Evolutionary conservation across 2,113 vertebrate species (phyloP), one percentile per base, ranked within the genome.

Genomic region (Lasiurus borealis): DNA sequence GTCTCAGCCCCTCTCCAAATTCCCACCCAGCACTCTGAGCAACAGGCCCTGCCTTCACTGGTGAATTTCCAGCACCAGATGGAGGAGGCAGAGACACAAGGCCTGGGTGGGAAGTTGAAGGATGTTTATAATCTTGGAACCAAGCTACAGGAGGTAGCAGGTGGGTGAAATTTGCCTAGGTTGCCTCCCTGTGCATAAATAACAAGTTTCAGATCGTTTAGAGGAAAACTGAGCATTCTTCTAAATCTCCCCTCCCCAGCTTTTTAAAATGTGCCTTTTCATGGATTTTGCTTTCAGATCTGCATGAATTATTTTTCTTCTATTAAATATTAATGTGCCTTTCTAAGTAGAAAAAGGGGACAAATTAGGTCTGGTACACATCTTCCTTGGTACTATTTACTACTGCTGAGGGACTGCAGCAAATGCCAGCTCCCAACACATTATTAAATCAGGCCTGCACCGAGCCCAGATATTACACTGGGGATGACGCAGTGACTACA

Each of bases 281-380:
- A 77, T 85, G n/a, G 66, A 75, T 96, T 97, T 95, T 97, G 89
- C 96, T 96, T 97, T 97, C 91, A 96, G 97, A 97, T 94, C 97
- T 95, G 80, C 96, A 95, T 97, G 97, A 96, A 91, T 97, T 95
- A 95, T 97, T 97, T 97, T 97, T 97, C 92, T 98, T 97, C 77
- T 96, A 96, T 97, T 96, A 95, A 97, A 97, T 98, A 98, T 97
- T 98, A 96, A 97, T 94, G 95, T 93, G 86, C 77, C 96, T 96
- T 96, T 96, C 92, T 97, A 83, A 96, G 88, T 89, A 96, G 85
- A 93, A 89, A 92, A 95, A 95, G 15, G 34, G 95, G 85, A 62
- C 62, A 92, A 81, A 77, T 95, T 92, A 97, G 84, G 34, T 96
- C 97, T 96, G 97, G 64, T 80, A 94, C 93, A 12, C 68, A 95